Evolutionary conservation across 2,888 invertebrate species (phyloP), one percentile per base, ranked within the genome.

Genomic region (Apamea epomidion): DNA sequence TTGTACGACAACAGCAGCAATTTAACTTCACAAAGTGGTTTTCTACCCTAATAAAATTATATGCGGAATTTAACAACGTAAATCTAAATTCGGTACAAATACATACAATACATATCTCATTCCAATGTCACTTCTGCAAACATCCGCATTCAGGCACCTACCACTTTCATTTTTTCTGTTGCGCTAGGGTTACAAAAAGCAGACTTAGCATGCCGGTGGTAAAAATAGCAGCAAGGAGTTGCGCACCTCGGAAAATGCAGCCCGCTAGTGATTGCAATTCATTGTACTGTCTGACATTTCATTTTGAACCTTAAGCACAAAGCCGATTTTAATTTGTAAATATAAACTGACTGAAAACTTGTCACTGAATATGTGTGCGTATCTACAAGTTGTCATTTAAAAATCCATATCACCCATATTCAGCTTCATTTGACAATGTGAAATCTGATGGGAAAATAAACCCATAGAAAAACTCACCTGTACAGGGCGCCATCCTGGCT

Each of bases 401-500:
- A 74, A 67, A 68, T 58, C 32, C 37, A 25, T 54, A 32, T 32
- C 48, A 37, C 18, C 45, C 16, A 45, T 29, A 51, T 60, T 60
- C 18, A 21, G 45, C 37, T 65, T 74, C 58, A 48, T 69, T 54
- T 51, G 48, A 48, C 67, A 74, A 68, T 29, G 51, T 74, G 54
- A 69, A 77, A 68, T 76, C 14, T 78, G 4, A 81, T 83, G 12
- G 70, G 67, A 79, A 81, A 84, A 74, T 58, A 80, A 84, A 81
- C 72, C 79, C 77, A 82, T 83, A 72, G 48, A 87, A 90, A 93
- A 92, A 93, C 94, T 92, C 95, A 97, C 97, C 97, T 96, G 94
- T 93, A 92, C 92, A 92, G 92, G 94, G 93, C 96, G 96, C 97
- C 97, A 97, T 97, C 96, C 96, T 96, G 95, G 92, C 94, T 92